A percentile compares a stretch with the other conserved stretches of the same genome.
These are phyloP conservation scores for Phymanthus crucifer DNA, from an alignment of 92 coral and sea anemone species.

Conservation along the genomic window DNA sequence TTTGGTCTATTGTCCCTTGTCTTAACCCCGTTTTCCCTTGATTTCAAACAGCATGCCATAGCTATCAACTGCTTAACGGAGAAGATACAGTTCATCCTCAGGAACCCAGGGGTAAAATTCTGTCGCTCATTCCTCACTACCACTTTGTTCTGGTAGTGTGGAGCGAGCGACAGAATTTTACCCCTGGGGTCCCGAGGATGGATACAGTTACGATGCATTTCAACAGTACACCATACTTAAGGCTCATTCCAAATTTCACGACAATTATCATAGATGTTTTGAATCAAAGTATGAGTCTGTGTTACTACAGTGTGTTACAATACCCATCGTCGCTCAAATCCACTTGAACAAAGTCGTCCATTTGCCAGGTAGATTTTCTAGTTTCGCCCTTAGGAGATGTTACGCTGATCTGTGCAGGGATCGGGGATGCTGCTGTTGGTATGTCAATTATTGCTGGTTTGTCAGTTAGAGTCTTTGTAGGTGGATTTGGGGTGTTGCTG, in stretches of 20 bases:
- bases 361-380: neutral
- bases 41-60: neutral
- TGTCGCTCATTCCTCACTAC: too few species aligned
- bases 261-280: too few species aligned
- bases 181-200: neutral
- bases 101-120: too few species aligned
- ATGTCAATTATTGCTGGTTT: slow-evolving; percentile 3
- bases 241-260: too few species aligned
- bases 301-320: neutral
- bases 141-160: too few species aligned
- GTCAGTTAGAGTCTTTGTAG: neutral
- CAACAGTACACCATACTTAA: too few species aligned
- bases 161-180: too few species aligned
- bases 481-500: neutral
- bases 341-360: neutral
- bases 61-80: neutral
- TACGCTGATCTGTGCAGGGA: neutral
- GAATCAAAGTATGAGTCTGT: too few species aligned
- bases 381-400: neutral
- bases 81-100: too few species aligned
- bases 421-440: neutral
- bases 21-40: too few species aligned
- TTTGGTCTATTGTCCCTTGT: too few species aligned
- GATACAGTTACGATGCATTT: neutral
- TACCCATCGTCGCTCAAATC: neutral